Percentiles rank a stretch among this genome's conserved stretches.
These are phyloP conservation scores for Sycobia sp. DNA, from an alignment of 1,140 invertebrate genomes.

Conservation along the genomic window DNA sequence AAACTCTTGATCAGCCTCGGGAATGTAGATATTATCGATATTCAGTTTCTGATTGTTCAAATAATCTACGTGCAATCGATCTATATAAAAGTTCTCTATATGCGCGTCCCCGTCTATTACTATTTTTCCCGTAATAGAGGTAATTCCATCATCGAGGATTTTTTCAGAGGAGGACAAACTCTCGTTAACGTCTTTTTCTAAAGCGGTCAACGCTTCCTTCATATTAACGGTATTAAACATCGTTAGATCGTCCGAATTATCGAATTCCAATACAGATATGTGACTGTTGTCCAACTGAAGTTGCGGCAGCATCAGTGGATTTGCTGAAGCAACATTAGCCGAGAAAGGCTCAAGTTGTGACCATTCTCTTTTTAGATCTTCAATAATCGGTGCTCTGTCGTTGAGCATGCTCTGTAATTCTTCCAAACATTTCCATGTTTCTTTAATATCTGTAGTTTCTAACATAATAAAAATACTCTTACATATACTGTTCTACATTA, in stretches of 20 bases:
- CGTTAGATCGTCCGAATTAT: no score
- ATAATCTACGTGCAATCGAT: constrained; percentile 34
- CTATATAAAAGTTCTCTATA: constrained; percentile 35
- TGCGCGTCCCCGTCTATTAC: constrained; percentile 21
- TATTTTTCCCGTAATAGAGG: constrained; percentile 16
- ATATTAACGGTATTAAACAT: no score
- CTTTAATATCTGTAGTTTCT: neutral
- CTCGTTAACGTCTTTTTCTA: no score
- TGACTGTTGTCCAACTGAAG: neutral
- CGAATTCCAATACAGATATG: neutral
- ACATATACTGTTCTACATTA: no score
- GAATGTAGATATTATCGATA: neutral
- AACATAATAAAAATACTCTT: no score
- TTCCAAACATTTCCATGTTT: neutral
- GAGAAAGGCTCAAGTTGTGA: neutral
- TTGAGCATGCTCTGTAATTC: constrained; percentile 1
- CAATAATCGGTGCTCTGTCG: neutral
- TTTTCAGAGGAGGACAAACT: no score
- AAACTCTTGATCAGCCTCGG: constrained; percentile 18
- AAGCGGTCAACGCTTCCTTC: no score
- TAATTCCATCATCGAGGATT: neutral
- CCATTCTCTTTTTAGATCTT: neutral
- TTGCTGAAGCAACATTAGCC: neutral
- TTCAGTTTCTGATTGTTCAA: constrained; percentile 33
- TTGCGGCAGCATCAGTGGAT: neutral